These are phyloP conservation scores for Coptotermes formosanus DNA, from an alignment of 1,140 invertebrate species.

Conservation along the genomic window DNA sequence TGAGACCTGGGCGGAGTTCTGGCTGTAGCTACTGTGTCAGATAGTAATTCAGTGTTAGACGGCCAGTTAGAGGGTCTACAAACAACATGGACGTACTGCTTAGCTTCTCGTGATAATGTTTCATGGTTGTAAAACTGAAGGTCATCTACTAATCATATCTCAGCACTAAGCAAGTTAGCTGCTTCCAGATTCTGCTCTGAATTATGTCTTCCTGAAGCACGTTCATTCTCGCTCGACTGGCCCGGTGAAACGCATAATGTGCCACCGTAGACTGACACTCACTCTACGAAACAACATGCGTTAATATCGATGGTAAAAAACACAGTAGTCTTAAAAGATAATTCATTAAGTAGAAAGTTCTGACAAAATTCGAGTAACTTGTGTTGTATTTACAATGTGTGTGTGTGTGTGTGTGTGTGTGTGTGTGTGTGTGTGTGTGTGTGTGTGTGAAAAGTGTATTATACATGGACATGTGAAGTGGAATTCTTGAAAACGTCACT, in stretches of 20 bases:
- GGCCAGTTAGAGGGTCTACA: neutral
- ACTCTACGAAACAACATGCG: neutral
- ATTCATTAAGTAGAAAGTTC: no score
- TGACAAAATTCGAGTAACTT: no score
- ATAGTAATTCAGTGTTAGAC: neutral
- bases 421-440: no score
- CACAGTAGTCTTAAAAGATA: no score
- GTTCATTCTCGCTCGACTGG: neutral
- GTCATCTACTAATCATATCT: slow-evolving; percentile 4
- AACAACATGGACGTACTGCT: neutral
- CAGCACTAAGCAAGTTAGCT: neutral
- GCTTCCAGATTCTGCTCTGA: neutral
- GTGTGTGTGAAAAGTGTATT: no score
- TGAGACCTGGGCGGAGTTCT: no score
- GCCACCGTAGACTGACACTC: neutral
- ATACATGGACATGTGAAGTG: no score
- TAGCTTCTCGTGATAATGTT: neutral
- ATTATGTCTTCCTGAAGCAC: neutral
- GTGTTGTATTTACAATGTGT: no score
- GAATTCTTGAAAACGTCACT: no score
- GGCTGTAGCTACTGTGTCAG: neutral
- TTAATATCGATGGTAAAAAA: neutral
- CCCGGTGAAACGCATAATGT: neutral
- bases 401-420: no score
- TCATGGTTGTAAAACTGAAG: neutral